Conservation (phyloP, 2,113 vertebrate genomes). For the Chaetodon auriga region DNA sequence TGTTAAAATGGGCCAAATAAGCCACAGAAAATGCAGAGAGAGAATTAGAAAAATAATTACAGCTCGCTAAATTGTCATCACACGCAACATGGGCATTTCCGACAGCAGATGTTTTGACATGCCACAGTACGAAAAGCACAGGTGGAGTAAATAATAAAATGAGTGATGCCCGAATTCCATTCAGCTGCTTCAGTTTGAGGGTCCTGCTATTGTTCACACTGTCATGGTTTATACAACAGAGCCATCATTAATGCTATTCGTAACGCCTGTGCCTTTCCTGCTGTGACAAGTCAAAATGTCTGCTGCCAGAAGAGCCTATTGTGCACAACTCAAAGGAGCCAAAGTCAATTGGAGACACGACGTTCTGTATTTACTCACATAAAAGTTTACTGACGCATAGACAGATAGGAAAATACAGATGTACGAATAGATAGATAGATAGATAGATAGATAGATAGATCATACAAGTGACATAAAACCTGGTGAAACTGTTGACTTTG, state of each 20-base stretch:
- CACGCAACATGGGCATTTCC: neutral
- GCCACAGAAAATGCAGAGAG: neutral
- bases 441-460: neutral
- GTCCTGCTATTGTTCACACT: neutral
- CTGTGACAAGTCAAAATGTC: neutral
- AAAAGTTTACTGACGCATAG: neutral
- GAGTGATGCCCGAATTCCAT: neutral
- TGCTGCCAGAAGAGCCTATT: neutral
- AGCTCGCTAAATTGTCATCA: neutral
- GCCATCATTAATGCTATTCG: neutral
- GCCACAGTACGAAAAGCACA: neutral
- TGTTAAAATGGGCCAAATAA: neutral
- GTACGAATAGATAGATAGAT: neutral
- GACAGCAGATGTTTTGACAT: neutral
- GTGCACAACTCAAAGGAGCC: neutral
- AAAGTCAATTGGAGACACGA: neutral
- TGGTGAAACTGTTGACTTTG: neutral
- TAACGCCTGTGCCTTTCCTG: neutral
- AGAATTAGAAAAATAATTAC: neutral
- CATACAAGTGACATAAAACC: neutral
- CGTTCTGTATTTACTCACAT: neutral
- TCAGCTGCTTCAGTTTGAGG: neutral
- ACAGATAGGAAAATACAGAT: neutral
- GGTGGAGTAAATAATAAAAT: neutral
- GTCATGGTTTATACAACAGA: neutral